Percentiles rank a stretch among this genome's conserved stretches.
These are phyloP conservation scores for Ceyx cyanopectus DNA, from an alignment of 2,113 vertebrate genomes.

Conservation along the genomic window DNA sequence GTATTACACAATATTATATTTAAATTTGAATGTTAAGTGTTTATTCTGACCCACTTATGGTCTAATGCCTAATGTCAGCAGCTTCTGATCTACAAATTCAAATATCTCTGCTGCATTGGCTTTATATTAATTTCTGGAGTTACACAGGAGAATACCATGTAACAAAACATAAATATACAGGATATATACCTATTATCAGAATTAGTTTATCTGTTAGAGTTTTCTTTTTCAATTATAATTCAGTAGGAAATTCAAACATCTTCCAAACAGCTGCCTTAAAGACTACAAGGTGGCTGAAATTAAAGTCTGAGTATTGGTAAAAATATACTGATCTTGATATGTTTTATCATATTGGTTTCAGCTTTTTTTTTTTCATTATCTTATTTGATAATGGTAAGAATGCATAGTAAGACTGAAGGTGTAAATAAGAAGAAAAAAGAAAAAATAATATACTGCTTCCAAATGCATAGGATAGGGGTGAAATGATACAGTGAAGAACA, in stretches of 20 bases:
- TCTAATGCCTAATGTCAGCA: conserved; percentile 48
- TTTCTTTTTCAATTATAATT: not conserved
- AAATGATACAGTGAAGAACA: not conserved
- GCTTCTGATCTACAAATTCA: conserved; percentile 24
- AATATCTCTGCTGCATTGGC: not conserved
- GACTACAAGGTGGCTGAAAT: not conserved
- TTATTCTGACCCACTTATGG: conserved; percentile 62
- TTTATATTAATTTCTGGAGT: conserved; percentile 13
- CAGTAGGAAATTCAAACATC: not conserved
- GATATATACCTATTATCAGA: not conserved
- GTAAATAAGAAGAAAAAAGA: not conserved
- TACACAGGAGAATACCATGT: accelerated
- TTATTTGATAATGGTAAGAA: not conserved
- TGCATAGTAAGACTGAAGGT: not conserved
- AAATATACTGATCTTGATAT: not conserved
- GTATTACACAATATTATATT: conserved; percentile 58
- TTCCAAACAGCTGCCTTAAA: not conserved
- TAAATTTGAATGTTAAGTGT: conserved; percentile 60
- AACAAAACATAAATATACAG: not conserved
- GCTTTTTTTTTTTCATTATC: not conserved
- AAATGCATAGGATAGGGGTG: not conserved
- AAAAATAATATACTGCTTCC: not conserved
- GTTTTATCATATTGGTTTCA: not conserved
- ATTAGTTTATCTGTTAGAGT: not conserved
- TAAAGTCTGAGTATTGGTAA: not conserved